Percentiles rank a stretch among this genome's conserved stretches.
These are phyloP conservation scores for Oceanodroma tethys DNA, from an alignment of 2,113 vertebrate species.

Conservation along the genomic window DNA sequence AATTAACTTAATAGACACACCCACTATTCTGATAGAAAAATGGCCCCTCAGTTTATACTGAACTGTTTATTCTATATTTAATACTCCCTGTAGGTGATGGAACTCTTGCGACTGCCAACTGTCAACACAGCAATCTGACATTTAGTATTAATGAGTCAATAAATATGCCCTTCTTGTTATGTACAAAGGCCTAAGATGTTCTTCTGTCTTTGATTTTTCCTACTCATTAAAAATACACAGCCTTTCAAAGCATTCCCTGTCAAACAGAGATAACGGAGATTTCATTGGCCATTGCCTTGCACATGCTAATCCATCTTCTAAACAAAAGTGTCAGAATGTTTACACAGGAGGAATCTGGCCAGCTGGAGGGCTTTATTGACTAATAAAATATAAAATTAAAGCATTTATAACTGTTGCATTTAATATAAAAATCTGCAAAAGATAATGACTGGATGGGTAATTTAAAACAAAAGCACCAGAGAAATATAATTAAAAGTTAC, in stretches of 20 bases:
- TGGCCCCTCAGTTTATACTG: background rate
- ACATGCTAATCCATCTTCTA: background rate
- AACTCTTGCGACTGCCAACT: background rate
- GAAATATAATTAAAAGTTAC: background rate
- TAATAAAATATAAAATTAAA: constrained; percentile 23
- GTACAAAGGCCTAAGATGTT: background rate
- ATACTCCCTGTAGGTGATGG: constrained; percentile 38
- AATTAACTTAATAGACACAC: constrained; percentile 15
- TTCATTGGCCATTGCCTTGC: background rate
- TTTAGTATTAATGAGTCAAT: background rate
- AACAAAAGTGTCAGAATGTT: constrained; percentile 10
- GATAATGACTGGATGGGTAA: background rate
- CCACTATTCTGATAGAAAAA: constrained; percentile 16
- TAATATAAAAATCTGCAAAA: constrained; percentile 12
- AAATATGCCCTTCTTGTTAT: constrained; percentile 1
- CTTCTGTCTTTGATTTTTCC: constrained; percentile 2
- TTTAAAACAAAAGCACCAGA: background rate
- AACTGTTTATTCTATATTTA: constrained; percentile 31
- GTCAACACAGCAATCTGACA: background rate
- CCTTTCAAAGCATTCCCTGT: constrained; percentile 3
- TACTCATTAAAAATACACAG: background rate
- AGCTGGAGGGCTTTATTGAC: background rate
- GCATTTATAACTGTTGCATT: background rate
- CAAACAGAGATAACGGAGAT: constrained; percentile 9
- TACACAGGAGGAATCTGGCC: constrained; percentile 1